phyloP scores from a whole-genome alignment of 2,113 vertebrate genomes.

The Macrotus californicus region DNA sequence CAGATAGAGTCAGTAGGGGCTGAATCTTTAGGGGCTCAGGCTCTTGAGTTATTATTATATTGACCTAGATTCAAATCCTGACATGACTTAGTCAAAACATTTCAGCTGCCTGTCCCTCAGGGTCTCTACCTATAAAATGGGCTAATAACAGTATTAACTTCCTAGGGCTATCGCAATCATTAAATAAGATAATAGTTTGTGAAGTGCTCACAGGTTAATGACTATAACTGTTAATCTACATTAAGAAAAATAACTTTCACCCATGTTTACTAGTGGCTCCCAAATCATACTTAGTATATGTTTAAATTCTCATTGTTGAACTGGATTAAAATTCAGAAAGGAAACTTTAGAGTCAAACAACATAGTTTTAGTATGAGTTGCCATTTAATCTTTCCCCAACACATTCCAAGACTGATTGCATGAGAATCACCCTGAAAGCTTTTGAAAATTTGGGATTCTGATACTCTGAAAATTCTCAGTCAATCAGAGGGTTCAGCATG shows the following conservation, averaged over 20 bases:
- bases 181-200: not conserved
- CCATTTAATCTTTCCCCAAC: not conserved
- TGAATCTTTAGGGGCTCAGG: not conserved
- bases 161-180: not conserved
- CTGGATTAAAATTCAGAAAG: not conserved
- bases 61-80: not conserved
- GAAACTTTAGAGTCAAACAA: not conserved
- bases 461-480: not conserved
- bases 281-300: not conserved
- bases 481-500: not conserved
- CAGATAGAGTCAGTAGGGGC: not conserved
- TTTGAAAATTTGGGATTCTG: not conserved
- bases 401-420: not conserved
- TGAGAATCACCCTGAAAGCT: not conserved
- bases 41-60: conserved; percentile 1
- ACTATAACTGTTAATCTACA: not conserved
- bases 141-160: not conserved
- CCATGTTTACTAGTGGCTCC: not conserved
- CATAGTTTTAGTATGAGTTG: not conserved
- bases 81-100: not conserved
- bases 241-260: not conserved
- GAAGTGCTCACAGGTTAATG: not conserved
- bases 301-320: not conserved
- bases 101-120: not conserved
- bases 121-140: not conserved